Base-by-base conservation (phyloP, 2,888 invertebrate species). In the Epinotia bilunana region DNA sequence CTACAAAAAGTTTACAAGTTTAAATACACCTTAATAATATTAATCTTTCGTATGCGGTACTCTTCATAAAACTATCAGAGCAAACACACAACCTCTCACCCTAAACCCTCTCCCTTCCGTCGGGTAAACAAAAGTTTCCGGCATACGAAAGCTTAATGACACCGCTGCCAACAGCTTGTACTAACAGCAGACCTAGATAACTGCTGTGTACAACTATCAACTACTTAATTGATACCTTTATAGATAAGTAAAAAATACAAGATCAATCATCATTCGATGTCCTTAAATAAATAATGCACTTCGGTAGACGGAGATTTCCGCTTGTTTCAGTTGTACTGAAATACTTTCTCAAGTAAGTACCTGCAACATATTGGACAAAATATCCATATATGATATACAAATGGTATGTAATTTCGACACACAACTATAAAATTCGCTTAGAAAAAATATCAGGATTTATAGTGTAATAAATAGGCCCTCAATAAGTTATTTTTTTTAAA, bases 281-380 rank as follows among this genome's bases (percentile, higher is more conserved):
- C 18, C 39, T 53, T 65, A 60, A 74, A 65, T 70, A 74, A 61
- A 74, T 74, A 74, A 74, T 74, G 64, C 70, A 71, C 70, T 64
- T 71, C 57, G 64, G 70, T 74, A 71, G 58, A 70, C 64, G 74
- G 70, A 65, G 11, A 53, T 13, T 57, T 43, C 60, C 60, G 53
- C 23, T 60, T 28, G 20, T 60, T 60, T 60, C 70, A 61, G 70
- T 74, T 64, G 58, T 3, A 74, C 70, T 70, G 74, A 70, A 63
- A 43, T 62, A 18, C 11, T 18, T 43, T 39, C 12, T 1, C 11
- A n/a, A 55, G 28, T 33, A 33, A n/a, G 12, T 39, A 28, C 63
- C 20, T 23, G 43, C 63, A 63, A 28, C n/a, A 18, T 43, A 43
- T 53, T 33, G 16, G 55, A 55, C 55, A 72, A 23, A 33, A 64